phyloP scores from a whole-genome alignment of 2,113 vertebrate species.

The Syrmaticus mikado region DNA sequence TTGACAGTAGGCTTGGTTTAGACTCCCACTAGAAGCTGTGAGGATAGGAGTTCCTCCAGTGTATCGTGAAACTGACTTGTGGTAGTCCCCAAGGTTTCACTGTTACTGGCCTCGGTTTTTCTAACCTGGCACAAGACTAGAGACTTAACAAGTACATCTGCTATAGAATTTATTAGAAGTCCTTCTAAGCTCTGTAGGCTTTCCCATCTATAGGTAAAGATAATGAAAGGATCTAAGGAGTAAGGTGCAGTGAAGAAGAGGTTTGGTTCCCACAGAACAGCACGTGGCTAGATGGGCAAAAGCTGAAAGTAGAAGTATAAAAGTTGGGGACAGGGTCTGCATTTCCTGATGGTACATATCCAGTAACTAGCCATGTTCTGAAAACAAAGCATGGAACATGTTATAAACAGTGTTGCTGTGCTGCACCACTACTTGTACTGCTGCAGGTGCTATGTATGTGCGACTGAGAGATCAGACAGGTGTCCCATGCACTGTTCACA shows the following conservation, averaged over 20 bases:
- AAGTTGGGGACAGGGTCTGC: not conserved
- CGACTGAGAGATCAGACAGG: not conserved
- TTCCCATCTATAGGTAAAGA: not conserved
- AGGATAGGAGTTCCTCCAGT: not conserved
- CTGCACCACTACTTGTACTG: not conserved
- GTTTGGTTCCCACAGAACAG: not conserved
- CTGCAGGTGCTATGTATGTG: accelerated
- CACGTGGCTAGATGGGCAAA: not conserved
- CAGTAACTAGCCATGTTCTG: not conserved
- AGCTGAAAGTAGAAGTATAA: not conserved
- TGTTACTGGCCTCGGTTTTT: not conserved
- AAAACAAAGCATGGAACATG: not conserved
- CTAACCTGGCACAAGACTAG: not conserved
- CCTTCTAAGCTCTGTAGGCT: not conserved
- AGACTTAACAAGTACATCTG: not conserved
- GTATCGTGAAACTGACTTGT: not conserved
- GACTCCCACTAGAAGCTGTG: not conserved
- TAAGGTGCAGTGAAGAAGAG: not conserved
- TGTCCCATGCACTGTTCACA: not conserved
- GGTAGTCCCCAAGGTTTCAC: not conserved
- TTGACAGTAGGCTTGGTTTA: not conserved
- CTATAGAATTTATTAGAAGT: not conserved
- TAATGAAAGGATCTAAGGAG: not conserved
- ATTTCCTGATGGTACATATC: not conserved
- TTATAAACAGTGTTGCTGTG: not conserved